Conservation (phyloP, 2,797 vertebrate genomes). For the Hirundo rustica region DNA sequence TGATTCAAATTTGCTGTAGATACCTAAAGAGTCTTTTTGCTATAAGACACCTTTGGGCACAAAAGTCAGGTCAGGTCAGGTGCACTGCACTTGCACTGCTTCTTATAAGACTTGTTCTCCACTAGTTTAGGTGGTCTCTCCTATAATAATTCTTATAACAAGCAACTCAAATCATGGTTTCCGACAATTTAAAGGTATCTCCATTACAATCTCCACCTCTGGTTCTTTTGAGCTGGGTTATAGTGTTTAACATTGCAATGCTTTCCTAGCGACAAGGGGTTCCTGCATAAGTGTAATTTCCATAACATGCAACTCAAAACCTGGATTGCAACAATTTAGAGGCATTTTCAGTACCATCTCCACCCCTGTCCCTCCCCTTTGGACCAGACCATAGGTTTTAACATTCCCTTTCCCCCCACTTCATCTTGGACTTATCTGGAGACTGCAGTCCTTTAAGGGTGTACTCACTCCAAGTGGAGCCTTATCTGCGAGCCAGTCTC, state of each 20-base stretch:
- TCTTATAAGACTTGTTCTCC: neutral
- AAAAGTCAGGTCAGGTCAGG: neutral
- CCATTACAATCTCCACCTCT: neutral
- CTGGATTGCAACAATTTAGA: neutral
- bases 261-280: neutral
- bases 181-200: neutral
- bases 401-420: rapidly evolving
- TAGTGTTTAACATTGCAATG: neutral
- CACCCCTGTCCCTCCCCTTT: rapidly evolving
- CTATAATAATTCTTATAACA: neutral
- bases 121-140: neutral
- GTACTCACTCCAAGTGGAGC: rapidly evolving
- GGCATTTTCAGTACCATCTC: neutral
- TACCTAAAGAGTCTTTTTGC: neutral
- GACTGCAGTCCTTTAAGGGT: neutral
- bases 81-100: neutral
- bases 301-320: neutral
- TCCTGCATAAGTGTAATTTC: neutral
- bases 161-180: neutral
- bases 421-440: neutral
- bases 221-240: neutral
- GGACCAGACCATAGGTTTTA: neutral
- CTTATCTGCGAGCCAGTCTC: neutral
- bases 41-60: neutral
- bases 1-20: neutral